A percentile compares a stretch with the other conserved stretches of the same genome.
Conservation (phyloP, 2,113 vertebrate genomes). For the Todiramphus chloris region DNA sequence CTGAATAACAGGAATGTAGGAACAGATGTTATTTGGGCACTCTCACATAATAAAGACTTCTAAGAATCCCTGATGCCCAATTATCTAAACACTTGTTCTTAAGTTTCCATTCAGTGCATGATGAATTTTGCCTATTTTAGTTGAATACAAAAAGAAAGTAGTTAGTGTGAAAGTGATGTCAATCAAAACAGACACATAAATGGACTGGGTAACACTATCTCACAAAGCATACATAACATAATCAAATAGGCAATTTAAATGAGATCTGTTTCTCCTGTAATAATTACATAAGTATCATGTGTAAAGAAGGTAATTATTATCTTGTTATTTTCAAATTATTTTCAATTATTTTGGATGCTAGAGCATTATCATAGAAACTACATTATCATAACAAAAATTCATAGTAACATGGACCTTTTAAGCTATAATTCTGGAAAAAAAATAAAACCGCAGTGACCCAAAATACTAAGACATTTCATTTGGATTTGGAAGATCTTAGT, state of each 20-base stretch:
- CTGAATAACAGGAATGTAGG: conserved; percentile 67
- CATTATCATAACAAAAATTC: background rate
- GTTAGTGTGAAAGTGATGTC: conserved; percentile 56
- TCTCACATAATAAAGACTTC: conserved; percentile 78
- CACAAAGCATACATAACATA: conserved; percentile 41
- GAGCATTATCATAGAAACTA: background rate
- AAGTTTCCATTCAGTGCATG: conserved; percentile 62
- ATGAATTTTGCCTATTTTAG: conserved; percentile 68
- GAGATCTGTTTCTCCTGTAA: conserved; percentile 54
- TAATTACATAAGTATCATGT: conserved; percentile 8
- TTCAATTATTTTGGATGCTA: background rate
- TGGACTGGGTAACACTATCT: conserved; percentile 6
- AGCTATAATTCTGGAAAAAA: background rate
- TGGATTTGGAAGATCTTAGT: background rate
- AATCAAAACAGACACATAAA: conserved; percentile 62
- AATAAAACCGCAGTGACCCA: background rate
- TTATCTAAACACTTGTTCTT: conserved; percentile 73
- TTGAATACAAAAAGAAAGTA: conserved; percentile 49
- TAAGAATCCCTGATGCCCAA: conserved; percentile 77
- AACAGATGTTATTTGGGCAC: conserved; percentile 75
- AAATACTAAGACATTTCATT: background rate
- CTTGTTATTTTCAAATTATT: conserved; percentile 43
- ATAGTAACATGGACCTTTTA: background rate
- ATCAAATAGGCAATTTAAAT: conserved; percentile 50
- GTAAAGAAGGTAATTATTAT: conserved; percentile 29